phyloP scores from a whole-genome alignment of 2,888 invertebrate genomes.

The Euclidia mi region DNA sequence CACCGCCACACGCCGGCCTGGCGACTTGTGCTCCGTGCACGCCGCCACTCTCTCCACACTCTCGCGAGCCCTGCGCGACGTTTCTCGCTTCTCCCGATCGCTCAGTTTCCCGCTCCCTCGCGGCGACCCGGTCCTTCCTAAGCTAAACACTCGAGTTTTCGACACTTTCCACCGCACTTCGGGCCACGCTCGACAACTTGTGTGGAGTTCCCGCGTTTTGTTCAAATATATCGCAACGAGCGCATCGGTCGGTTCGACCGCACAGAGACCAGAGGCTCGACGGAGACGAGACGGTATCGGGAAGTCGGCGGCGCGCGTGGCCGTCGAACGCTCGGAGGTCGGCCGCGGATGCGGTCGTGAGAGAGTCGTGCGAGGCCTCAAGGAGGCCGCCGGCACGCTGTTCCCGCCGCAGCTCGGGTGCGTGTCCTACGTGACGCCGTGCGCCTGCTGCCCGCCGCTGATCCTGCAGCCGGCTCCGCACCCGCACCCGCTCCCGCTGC shows the following conservation, averaged over 20 bases:
- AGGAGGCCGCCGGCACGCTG: conserved; percentile 90
- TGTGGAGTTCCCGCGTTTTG: conserved; percentile 76
- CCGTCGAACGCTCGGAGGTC: conserved; percentile 82
- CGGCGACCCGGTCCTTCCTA: conserved; percentile 72
- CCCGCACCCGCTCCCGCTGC: conserved; percentile 81
- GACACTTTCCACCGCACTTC: conserved; percentile 67
- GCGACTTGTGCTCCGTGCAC: conserved; percentile 89
- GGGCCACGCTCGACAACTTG: conserved; percentile 66
- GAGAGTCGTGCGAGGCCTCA: conserved; percentile 87
- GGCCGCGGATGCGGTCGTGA: conserved; percentile 88
- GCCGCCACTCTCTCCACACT: conserved; percentile 87
- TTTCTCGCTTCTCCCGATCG: conserved; percentile 86
- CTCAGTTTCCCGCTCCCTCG: conserved; percentile 85
- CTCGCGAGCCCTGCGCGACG: conserved; percentile 87
- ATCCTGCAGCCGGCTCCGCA: conserved; percentile 85
- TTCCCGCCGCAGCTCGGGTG: conserved; percentile 90
- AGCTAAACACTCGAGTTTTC: conserved; percentile 68
- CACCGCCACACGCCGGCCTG: conserved; percentile 83
- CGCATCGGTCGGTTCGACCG: conserved; percentile 57
- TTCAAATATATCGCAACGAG: conserved; percentile 50
- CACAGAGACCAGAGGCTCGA: conserved; percentile 38
- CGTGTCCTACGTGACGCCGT: conserved; percentile 89
- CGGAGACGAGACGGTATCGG: conserved; percentile 61
- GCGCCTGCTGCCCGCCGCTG: conserved; percentile 87
- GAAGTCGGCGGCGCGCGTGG: conserved; percentile 78